Evolutionary conservation across 2,113 vertebrate genomes (phyloP), one percentile per base, ranked within the genome.

Genomic region (Puntigrus tetrazona): DNA sequence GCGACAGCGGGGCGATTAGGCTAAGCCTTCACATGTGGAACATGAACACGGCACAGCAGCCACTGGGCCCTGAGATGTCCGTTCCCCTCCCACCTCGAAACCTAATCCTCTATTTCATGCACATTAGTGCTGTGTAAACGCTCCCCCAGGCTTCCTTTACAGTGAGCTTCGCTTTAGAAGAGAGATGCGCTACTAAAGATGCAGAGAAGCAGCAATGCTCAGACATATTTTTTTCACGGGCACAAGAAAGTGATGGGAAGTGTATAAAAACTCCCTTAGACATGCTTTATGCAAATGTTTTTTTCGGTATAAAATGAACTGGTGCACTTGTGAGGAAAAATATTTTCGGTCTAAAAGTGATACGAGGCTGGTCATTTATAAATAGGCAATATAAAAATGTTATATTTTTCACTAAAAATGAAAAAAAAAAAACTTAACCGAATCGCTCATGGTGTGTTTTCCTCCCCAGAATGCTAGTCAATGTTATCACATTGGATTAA

Each of bases 11-110:
- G 57, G 83, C 59, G 89, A 90, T 76, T 89, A 85, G 83, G 87
- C 86, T 87, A 86, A 89, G 87, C 86, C 52, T 89, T 90, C 90
- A 91, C 88, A 84, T 85, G 86, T 86, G 88, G 88, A 82, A 86
- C 73, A 82, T 8, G 69, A 73, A 82, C 88, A 89, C 70, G 78
- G 73, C 74, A 63, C 74, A 67, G 84, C 84, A 77, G 86, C 57
- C 65, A 50, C 82, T 81, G 45, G 67, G 65, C 86, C 83, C 72
- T 81, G 81, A 89, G 82, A 89, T 86, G 84, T 87, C 45, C 61
- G 38, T 67, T 83, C 79, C 85, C 83, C 86, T 85, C 86, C 85
- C 77, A 81, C 74, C 78, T 84, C 78, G 11, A 81, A 78, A 74
- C 47, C 61, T 84, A 87, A 87, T 85, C 79, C 85, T 76, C 82